A percentile compares a stretch with the other conserved stretches of the same genome.
phyloP scores from a whole-genome alignment of 2,797 vertebrate genomes.

The Meriones psammophilus region DNA sequence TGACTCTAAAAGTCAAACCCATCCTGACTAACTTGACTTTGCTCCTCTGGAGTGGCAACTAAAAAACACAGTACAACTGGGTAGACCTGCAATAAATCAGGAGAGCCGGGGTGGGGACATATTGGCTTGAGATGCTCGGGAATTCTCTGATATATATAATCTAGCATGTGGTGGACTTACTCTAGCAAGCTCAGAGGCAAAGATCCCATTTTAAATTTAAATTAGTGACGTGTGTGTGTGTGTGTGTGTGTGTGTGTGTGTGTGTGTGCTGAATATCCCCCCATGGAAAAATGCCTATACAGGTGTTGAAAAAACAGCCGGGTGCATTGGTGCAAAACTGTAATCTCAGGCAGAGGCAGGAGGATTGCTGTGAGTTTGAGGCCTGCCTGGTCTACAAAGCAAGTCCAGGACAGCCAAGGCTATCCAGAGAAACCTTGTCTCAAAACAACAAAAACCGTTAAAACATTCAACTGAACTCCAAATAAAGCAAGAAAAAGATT shows the following conservation, averaged over 20 bases:
- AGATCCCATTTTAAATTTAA: slow-evolving; percentile 1
- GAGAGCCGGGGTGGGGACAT: neutral
- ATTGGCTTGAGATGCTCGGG: neutral
- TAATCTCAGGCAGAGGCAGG: too few relatives aligned
- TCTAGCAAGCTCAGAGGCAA: neutral
- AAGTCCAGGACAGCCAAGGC: too few relatives aligned
- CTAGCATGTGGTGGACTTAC: neutral
- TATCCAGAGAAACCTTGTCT: too few relatives aligned
- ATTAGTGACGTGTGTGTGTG: neutral
- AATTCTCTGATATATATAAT: slow-evolving; percentile 23
- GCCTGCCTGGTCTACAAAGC: too few relatives aligned
- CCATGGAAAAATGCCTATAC: neutral
- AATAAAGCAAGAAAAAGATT: neutral
- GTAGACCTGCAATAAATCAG: neutral
- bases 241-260: neutral
- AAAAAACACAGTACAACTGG: neutral
- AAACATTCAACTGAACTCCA: neutral
- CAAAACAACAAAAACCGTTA: neutral
- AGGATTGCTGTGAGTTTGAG: too few relatives aligned
- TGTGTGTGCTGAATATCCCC: neutral
- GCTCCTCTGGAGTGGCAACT: neutral
- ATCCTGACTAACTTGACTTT: neutral
- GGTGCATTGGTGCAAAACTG: too few relatives aligned
- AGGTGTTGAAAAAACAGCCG: neutral
- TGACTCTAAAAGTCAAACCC: neutral